phyloP scores from a whole-genome alignment of 2,888 invertebrate genomes.

The Pyrrhia umbra region DNA sequence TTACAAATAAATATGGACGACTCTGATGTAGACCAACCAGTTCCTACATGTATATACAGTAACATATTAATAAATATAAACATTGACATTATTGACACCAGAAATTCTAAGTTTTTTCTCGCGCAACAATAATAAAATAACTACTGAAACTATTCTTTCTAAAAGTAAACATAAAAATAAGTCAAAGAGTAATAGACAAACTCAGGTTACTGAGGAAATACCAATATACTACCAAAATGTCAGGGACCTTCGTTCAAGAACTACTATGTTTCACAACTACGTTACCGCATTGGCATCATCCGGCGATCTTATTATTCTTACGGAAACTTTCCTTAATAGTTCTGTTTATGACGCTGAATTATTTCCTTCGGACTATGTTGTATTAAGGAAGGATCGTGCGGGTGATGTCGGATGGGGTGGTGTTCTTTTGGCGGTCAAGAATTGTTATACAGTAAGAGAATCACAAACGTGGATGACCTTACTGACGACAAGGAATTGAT shows the following conservation, averaged over 20 bases:
- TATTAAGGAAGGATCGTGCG: neutral
- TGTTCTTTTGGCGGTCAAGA: constrained; percentile 1
- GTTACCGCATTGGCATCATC: neutral
- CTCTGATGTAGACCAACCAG: too few relatives aligned
- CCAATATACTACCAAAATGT: constrained; percentile 7
- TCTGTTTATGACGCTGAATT: neutral
- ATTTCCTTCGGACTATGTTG: too few relatives aligned
- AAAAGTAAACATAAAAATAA: too few relatives aligned
- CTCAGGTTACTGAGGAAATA: neutral
- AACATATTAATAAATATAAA: neutral
- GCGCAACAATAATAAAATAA: too few relatives aligned
- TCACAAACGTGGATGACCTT: constrained; percentile 12
- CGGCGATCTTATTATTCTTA: constrained; percentile 8
- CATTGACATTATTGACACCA: neutral
- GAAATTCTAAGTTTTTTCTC: neutral
- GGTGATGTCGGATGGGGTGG: constrained; percentile 9
- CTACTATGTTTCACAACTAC: neutral
- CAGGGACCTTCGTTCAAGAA: constrained; percentile 11
- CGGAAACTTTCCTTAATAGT: constrained; percentile 4
- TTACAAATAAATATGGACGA: too few relatives aligned
- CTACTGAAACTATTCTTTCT: too few relatives aligned
- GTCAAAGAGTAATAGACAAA: too few relatives aligned
- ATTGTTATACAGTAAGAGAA: constrained; percentile 9
- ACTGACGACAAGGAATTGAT: constrained; percentile 31
- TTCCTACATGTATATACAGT: too few relatives aligned